These are phyloP conservation scores for Campylomormyrus numenius DNA, from an alignment of 2,113 vertebrate species.

Conservation along the genomic window DNA sequence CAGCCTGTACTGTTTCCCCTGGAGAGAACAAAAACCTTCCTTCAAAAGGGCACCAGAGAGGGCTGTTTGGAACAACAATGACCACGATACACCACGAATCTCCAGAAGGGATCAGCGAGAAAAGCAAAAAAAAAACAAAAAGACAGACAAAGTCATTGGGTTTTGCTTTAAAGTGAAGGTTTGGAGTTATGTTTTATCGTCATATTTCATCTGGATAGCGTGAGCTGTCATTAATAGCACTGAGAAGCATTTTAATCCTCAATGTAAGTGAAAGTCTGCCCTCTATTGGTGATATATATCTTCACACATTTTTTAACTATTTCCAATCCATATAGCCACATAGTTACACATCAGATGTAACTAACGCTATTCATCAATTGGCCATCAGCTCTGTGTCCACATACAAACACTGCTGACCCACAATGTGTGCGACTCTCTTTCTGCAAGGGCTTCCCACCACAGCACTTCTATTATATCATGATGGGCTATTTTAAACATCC, in stretches of 20 bases:
- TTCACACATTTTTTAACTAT: not conserved
- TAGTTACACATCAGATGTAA: not conserved
- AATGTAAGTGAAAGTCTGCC: not conserved
- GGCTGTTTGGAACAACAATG: not conserved
- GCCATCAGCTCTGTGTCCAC: not conserved
- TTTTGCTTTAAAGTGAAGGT: not conserved
- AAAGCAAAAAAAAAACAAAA: not conserved
- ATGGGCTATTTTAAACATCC: constrained; percentile 19
- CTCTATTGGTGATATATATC: not conserved
- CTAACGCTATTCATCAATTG: not conserved
- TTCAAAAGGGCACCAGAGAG: not conserved
- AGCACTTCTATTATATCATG: not conserved
- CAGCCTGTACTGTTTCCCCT: not conserved
- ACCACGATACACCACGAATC: not conserved
- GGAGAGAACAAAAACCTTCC: not conserved
- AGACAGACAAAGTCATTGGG: not conserved
- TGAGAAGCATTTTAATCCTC: not conserved
- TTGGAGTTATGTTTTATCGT: not conserved
- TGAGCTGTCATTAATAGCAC: not conserved
- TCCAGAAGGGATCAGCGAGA: not conserved
- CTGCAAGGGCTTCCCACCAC: not conserved
- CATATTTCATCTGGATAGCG: not conserved
- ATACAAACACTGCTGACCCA: not conserved
- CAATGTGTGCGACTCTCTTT: not conserved
- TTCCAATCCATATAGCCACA: not conserved